phyloP scores from a whole-genome alignment of 2,888 invertebrate species.

The Catocala nupta region DNA sequence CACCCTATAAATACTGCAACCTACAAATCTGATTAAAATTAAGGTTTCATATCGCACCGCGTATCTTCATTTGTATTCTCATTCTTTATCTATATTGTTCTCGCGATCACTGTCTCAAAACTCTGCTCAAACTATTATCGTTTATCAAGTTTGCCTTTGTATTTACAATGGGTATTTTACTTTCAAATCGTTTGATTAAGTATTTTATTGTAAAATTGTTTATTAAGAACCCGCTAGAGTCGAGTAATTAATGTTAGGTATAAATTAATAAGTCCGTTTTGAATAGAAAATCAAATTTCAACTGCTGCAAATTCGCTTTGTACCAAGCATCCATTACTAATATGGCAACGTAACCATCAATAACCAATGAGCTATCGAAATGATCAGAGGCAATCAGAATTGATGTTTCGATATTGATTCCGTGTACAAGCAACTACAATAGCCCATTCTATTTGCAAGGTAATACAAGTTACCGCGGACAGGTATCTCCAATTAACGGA shows the following conservation, averaged over 20 bases:
- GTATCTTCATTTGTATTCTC: constrained; percentile 22
- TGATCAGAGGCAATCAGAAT: constrained; percentile 65
- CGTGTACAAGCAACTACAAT: constrained; percentile 60
- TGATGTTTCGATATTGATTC: constrained; percentile 64
- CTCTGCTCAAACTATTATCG: constrained; percentile 27
- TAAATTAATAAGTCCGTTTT: not conserved
- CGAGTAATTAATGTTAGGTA: constrained; percentile 4
- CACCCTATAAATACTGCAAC: constrained; percentile 19
- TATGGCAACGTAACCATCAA: constrained; percentile 13
- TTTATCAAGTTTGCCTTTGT: constrained; percentile 33
- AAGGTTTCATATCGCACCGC: constrained; percentile 25
- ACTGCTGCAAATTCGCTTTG: constrained; percentile 3
- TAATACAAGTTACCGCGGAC: constrained; percentile 68
- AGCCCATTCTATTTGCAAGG: constrained; percentile 62
- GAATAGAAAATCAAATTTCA: not conserved
- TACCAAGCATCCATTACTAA: constrained; percentile 2
- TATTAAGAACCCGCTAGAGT: constrained; percentile 15
- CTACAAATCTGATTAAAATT: constrained; percentile 38
- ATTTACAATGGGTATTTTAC: constrained; percentile 4
- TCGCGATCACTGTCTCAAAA: constrained; percentile 18
- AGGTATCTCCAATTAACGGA: constrained; percentile 75
- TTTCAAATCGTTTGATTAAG: constrained; percentile 23
- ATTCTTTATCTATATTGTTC: constrained; percentile 8
- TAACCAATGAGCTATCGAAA: constrained; percentile 53
- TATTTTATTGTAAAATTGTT: constrained; percentile 15